Percentiles rank a stretch among this genome's conserved stretches.
These are phyloP conservation scores for Emberiza fucata DNA, from an alignment of 2,113 vertebrate genomes.

Conservation along the genomic window DNA sequence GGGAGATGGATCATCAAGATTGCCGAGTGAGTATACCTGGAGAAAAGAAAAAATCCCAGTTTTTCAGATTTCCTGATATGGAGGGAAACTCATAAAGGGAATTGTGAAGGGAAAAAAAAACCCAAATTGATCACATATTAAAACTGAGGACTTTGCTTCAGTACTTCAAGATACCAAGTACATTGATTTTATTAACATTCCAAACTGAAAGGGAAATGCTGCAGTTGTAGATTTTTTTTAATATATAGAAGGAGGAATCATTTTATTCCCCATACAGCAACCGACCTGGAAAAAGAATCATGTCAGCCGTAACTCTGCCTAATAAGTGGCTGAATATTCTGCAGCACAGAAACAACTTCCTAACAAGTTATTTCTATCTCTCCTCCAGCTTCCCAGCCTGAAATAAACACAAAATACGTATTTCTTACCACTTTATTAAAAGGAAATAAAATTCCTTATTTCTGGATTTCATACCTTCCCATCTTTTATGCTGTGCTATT, in stretches of 20 bases:
- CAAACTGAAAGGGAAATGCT: neutral
- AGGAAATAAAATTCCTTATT: neutral
- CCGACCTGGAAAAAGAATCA: neutral
- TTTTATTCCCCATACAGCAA: neutral
- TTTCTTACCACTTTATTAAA: neutral
- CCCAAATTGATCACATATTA: neutral
- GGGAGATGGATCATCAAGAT: neutral
- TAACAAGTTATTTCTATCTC: neutral
- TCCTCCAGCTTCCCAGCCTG: rapidly evolving
- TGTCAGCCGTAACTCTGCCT: neutral
- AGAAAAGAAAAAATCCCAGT: conserved; percentile 58
- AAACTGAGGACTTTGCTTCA: neutral
- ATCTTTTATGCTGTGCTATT: neutral
- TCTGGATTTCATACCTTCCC: neutral
- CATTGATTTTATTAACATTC: neutral
- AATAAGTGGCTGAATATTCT: neutral
- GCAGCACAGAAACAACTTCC: neutral
- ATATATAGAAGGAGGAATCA: neutral
- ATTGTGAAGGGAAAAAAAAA: neutral
- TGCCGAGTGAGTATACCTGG: conserved; percentile 53
- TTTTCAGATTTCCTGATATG: conserved; percentile 39
- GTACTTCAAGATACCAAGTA: neutral
- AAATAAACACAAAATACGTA: neutral
- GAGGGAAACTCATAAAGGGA: conserved; percentile 12
- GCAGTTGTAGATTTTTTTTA: neutral